Evolutionary conservation across 2,113 vertebrate species (phyloP).

Genomic region (Psilopsiagon aurifrons): DNA sequence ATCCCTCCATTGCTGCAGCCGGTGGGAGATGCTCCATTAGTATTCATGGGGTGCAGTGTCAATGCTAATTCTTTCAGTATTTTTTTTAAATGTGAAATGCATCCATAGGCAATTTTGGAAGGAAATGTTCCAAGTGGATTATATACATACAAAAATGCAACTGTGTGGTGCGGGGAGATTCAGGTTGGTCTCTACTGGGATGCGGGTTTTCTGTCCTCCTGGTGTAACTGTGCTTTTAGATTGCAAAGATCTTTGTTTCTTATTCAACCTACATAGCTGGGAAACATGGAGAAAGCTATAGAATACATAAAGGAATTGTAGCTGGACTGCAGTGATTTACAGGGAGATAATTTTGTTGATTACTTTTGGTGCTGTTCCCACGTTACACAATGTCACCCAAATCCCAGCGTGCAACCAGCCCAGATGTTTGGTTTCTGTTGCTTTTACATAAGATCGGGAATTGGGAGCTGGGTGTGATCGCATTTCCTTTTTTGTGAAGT

Average conservation of each 20-base stretch:
- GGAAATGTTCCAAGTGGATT: neutral
- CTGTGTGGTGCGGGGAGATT: accelerated
- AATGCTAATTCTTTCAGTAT: neutral
- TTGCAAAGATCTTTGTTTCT: neutral
- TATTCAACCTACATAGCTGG: neutral
- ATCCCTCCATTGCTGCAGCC: neutral
- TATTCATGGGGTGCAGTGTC: neutral
- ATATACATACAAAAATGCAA: neutral
- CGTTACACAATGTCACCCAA: neutral
- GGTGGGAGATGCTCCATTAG: neutral
- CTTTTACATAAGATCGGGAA: neutral
- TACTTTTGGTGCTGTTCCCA: slow-evolving; percentile 9
- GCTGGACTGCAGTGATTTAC: neutral
- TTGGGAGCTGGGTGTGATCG: accelerated
- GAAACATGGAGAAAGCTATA: neutral
- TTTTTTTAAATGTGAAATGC: neutral
- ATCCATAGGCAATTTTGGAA: neutral
- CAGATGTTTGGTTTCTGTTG: neutral
- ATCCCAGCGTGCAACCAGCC: neutral
- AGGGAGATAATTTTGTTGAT: neutral
- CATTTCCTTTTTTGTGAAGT: neutral
- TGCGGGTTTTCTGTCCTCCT: neutral
- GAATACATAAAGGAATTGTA: neutral
- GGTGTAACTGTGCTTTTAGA: neutral
- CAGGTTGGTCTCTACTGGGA: neutral